phyloP scores from a whole-genome alignment of 2,888 invertebrate species.

The Cataglyphis altisquamis region DNA sequence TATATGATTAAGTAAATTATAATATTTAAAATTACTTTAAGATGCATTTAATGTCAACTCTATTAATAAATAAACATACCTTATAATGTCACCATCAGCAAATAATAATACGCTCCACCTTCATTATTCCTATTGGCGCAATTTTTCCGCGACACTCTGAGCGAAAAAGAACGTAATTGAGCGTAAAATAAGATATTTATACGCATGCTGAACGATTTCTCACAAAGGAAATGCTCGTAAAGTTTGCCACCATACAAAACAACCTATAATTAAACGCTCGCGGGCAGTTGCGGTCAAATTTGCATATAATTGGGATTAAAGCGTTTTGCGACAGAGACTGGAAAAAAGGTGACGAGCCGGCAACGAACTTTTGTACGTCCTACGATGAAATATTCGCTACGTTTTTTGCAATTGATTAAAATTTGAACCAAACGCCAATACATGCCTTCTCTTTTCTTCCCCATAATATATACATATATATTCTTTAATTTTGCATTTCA shows the following conservation, averaged over 20 bases:
- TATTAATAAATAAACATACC: slow-evolving; percentile 8
- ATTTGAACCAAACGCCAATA: slow-evolving; percentile 14
- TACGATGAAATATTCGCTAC: slow-evolving; percentile 57
- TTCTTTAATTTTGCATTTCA: slow-evolving; percentile 30
- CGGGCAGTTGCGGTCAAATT: slow-evolving; percentile 55
- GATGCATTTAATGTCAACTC: not conserved
- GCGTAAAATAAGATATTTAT: slow-evolving; percentile 37
- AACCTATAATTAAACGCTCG: slow-evolving; percentile 69
- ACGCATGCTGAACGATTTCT: slow-evolving; percentile 36
- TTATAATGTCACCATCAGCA: not conserved
- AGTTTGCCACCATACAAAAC: slow-evolving; percentile 42
- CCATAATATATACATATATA: slow-evolving; percentile 15
- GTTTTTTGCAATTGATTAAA: slow-evolving; percentile 19
- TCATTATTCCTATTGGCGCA: not conserved
- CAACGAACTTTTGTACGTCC: slow-evolving; percentile 45
- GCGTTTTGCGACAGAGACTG: slow-evolving; percentile 47
- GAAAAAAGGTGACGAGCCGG: slow-evolving; percentile 10
- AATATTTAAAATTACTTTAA: not conserved
- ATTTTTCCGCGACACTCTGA: not conserved
- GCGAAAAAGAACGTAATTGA: slow-evolving; percentile 20
- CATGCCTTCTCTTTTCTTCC: slow-evolving; percentile 23
- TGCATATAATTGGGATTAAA: slow-evolving; percentile 73
- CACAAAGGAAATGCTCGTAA: slow-evolving; percentile 58
- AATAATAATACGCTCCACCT: not conserved
- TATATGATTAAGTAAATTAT: not conserved